Percentiles rank a stretch among this genome's conserved stretches.
Evolutionary conservation across 2,888 invertebrate genomes (phyloP).

Genomic region (Andricus curvator): DNA sequence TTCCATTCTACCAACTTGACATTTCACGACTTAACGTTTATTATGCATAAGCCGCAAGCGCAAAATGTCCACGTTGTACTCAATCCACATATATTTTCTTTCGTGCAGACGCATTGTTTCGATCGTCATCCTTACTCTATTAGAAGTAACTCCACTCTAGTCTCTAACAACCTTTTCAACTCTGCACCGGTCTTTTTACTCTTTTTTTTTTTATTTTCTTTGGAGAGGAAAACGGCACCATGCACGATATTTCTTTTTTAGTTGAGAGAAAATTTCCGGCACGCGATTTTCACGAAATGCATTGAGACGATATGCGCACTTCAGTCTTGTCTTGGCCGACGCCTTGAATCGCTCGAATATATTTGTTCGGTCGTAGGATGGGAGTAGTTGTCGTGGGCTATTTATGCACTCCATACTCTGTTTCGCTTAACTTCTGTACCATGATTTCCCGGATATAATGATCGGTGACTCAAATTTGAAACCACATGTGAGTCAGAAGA

Average conservation of each 20-base stretch:
- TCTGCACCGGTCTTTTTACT: too few relatives aligned
- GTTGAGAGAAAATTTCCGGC: not conserved
- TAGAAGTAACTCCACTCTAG: not conserved
- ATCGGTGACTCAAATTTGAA: slow-evolving; percentile 5
- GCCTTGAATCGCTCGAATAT: slow-evolving; percentile 54
- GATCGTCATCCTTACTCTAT: slow-evolving; percentile 25
- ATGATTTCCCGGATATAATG: slow-evolving; percentile 6
- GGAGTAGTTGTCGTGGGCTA: slow-evolving; percentile 55
- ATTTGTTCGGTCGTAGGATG: slow-evolving; percentile 54
- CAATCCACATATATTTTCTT: slow-evolving; percentile 18
- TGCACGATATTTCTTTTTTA: not conserved
- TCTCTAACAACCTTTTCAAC: not conserved
- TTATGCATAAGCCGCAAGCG: slow-evolving; percentile 37
- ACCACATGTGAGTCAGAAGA: slow-evolving; percentile 1
- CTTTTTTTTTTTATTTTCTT: not conserved
- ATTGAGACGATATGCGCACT: slow-evolving; percentile 47
- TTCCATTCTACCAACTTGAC: slow-evolving; percentile 35
- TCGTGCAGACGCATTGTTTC: not conserved
- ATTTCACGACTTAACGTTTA: slow-evolving; percentile 28
- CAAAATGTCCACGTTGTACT: slow-evolving; percentile 11
- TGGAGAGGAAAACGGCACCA: not conserved
- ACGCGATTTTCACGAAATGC: not conserved
- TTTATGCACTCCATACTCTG: slow-evolving; percentile 61
- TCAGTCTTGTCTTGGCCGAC: slow-evolving; percentile 50
- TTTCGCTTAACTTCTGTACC: slow-evolving; percentile 34